Conservation (phyloP, 2,113 vertebrate species). For the Phoenicopterus ruber region DNA sequence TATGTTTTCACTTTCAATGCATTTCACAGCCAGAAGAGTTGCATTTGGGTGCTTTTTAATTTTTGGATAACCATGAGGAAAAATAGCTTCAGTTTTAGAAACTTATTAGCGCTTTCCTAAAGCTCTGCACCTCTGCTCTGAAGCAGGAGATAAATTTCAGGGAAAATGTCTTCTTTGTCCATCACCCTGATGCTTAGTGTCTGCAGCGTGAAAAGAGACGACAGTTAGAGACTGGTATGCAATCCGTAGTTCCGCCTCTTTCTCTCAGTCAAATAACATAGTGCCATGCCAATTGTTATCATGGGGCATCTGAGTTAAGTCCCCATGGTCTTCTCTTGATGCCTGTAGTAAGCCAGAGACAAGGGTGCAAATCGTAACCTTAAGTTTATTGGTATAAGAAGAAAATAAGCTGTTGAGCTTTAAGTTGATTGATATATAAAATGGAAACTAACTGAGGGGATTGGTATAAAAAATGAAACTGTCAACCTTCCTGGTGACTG, state of each 20-base stretch:
- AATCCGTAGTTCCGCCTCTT: not conserved
- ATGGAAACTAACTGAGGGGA: not conserved
- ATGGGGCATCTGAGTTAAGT: not conserved
- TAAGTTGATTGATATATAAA: not conserved
- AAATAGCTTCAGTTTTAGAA: not conserved
- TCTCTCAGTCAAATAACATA: not conserved
- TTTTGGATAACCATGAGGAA: not conserved
- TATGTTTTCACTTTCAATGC: not conserved
- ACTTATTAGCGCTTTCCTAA: not conserved
- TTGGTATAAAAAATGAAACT: not conserved
- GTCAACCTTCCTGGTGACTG: not conserved
- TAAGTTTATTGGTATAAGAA: not conserved
- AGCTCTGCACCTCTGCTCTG: not conserved
- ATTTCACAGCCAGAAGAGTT: not conserved
- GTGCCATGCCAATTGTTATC: not conserved
- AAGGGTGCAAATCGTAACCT: not conserved
- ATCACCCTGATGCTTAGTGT: not conserved
- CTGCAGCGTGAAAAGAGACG: not conserved
- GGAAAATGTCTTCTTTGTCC: not conserved
- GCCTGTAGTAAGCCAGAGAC: not conserved
- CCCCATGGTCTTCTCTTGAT: not conserved
- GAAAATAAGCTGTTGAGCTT: not conserved
- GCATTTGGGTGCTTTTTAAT: not conserved
- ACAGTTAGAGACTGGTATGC: not conserved
- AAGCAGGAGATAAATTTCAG: not conserved